Conservation (phyloP, 1,140 invertebrate genomes). For the Himalopsyche phryganea region DNA sequence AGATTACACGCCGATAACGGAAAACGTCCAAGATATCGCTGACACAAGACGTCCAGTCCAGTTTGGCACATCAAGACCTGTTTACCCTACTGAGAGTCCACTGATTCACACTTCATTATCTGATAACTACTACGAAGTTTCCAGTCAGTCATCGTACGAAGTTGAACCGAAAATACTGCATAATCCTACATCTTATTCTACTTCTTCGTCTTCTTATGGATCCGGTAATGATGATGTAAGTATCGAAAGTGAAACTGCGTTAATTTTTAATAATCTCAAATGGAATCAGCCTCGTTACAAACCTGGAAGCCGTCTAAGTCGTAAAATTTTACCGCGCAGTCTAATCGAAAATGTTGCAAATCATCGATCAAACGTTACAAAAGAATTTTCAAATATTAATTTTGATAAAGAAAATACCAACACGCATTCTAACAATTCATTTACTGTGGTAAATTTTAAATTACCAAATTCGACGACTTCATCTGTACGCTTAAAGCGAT, state of each 20-base stretch:
- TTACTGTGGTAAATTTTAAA: too few relatives aligned
- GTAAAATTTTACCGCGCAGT: too few relatives aligned
- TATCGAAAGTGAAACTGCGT: conserved; percentile 12
- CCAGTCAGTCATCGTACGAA: conserved; percentile 33
- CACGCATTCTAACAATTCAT: too few relatives aligned
- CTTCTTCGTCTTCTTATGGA: background rate
- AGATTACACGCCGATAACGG: conserved; percentile 47
- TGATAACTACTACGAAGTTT: conserved; percentile 45
- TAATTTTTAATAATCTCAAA: too few relatives aligned
- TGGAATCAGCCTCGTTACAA: too few relatives aligned
- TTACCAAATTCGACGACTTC: too few relatives aligned
- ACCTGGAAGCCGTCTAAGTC: too few relatives aligned
- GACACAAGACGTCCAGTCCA: conserved; percentile 35
- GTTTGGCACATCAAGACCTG: conserved; percentile 20
- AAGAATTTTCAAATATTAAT: too few relatives aligned
- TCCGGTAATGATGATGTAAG: conserved; percentile 29
- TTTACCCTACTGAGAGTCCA: conserved; percentile 29
- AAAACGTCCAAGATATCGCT: conserved; percentile 46
- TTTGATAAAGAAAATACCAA: too few relatives aligned
- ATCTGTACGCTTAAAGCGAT: too few relatives aligned
- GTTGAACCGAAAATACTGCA: conserved; percentile 4
- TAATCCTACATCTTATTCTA: background rate
- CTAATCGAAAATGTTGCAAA: too few relatives aligned
- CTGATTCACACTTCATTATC: conserved; percentile 35
- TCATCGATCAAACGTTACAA: too few relatives aligned